Conservation (phyloP, 1,140 invertebrate genomes). For the Aphidius gifuensis region DNA sequence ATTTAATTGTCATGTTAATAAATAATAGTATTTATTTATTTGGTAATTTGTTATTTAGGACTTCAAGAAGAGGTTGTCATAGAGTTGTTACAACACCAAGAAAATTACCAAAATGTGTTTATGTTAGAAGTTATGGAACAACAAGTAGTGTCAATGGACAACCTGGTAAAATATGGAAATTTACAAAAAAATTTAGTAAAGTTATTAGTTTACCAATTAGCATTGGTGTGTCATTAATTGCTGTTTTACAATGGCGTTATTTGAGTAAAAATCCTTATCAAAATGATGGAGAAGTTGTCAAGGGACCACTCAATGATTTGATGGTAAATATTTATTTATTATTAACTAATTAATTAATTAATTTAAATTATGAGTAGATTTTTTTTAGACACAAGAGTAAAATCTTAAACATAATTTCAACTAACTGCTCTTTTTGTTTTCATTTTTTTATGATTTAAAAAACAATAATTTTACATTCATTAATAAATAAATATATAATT, state of each 20-base stretch:
- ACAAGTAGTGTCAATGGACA: slow-evolving; percentile 14
- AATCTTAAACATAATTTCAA: no score
- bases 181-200: slow-evolving; percentile 25
- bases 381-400: no score
- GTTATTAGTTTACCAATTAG: slow-evolving; percentile 34
- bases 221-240: slow-evolving; percentile 51
- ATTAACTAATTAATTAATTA: neutral
- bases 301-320: slow-evolving; percentile 36
- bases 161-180: slow-evolving; percentile 18
- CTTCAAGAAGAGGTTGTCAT: neutral
- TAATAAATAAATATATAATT: no score
- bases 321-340: slow-evolving; percentile 31
- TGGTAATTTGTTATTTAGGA: neutral
- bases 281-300: slow-evolving; percentile 22
- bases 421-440: no score
- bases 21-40: neutral
- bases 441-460: neutral
- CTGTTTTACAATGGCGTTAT: slow-evolving; percentile 53
- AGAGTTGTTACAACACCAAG: neutral
- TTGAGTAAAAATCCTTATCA: slow-evolving; percentile 41
- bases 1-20: no score
- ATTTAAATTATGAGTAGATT: slow-evolving; percentile 31
- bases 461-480: no score
- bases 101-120: slow-evolving; percentile 8
- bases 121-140: slow-evolving; percentile 15